Conservation (phyloP, 2,888 invertebrate genomes). For the Vannuccia rotundouncinata region DNA sequence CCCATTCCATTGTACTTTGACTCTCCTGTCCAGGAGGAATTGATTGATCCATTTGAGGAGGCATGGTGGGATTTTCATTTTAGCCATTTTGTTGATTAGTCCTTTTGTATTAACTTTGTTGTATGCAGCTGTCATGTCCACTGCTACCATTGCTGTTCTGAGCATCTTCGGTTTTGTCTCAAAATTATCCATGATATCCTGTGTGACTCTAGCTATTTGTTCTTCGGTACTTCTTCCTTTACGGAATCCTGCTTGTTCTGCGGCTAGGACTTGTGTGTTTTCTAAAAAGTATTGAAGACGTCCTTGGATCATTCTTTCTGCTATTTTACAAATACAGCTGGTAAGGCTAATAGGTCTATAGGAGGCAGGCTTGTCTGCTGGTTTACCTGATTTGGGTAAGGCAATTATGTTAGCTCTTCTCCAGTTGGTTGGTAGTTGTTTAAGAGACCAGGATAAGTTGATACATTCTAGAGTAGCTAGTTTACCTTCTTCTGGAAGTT, state of each 20-base stretch:
- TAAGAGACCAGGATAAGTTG: not conserved
- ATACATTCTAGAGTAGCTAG: not conserved
- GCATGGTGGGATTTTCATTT: constrained; percentile 1
- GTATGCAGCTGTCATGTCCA: constrained; percentile 8
- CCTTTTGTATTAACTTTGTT: constrained; percentile 2
- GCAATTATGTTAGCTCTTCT: constrained; percentile 2
- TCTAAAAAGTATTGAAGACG: not conserved
- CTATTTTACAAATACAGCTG: constrained; percentile 28
- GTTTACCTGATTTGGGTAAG: constrained; percentile 5
- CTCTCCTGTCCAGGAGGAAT: constrained; percentile 1
- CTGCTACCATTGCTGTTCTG: not conserved
- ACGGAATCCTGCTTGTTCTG: constrained; percentile 18
- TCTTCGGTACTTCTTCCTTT: constrained; percentile 1
- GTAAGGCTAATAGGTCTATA: constrained; percentile 18
- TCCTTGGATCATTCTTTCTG: constrained; percentile 3
- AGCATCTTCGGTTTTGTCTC: not conserved
- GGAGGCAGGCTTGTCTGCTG: not conserved
- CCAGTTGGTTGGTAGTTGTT: not conserved
- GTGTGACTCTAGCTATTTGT: constrained; percentile 14
- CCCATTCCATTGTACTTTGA: not conserved
- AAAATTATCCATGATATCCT: not conserved
- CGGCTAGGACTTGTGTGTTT: not conserved
- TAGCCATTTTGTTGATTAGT: constrained; percentile 6
- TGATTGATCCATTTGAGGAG: not conserved
- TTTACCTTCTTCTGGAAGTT: not conserved